Evolutionary conservation across 1,140 invertebrate genomes (phyloP).

Genomic region (Caenorhabditis inopinata): DNA sequence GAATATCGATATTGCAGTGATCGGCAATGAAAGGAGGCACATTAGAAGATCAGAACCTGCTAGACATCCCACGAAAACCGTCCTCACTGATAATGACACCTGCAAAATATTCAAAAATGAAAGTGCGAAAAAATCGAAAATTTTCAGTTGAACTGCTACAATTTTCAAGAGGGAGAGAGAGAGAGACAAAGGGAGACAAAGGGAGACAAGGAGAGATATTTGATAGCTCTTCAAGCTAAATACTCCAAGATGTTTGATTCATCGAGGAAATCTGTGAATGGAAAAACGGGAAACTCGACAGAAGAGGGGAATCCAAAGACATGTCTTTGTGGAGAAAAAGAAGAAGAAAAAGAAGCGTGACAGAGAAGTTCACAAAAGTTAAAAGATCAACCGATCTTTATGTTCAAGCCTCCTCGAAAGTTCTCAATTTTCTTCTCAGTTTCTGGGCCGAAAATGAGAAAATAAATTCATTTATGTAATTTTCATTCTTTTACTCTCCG

Average conservation of each 20-base stretch:
- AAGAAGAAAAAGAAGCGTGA: background rate
- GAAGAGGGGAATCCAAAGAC: background rate
- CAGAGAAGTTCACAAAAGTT: background rate
- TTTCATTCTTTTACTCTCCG: too few relatives aligned
- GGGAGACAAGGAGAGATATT: background rate
- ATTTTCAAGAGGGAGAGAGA: too few relatives aligned
- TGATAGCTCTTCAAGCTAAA: slow-evolving; percentile 9
- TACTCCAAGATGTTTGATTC: slow-evolving; percentile 10
- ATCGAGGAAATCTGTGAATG: background rate
- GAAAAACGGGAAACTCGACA: slow-evolving; percentile 33
- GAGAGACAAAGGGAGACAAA: too few relatives aligned
- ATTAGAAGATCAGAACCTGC: slow-evolving; percentile 62
- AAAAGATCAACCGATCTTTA: background rate
- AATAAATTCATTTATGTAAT: too few relatives aligned
- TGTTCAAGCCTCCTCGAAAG: too few relatives aligned
- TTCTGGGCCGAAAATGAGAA: too few relatives aligned
- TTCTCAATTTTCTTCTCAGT: too few relatives aligned
- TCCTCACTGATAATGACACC: slow-evolving; percentile 62
- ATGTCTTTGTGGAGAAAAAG: background rate
- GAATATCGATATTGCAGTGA: slow-evolving; percentile 64
- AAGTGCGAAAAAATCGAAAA: too few relatives aligned
- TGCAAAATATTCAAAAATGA: too few relatives aligned
- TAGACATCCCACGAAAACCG: slow-evolving; percentile 64
- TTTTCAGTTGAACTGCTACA: too few relatives aligned
- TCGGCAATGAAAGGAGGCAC: slow-evolving; percentile 60